These are phyloP conservation scores for Cosmia trapezina DNA, from an alignment of 2,888 invertebrate genomes.

Conservation along the genomic window DNA sequence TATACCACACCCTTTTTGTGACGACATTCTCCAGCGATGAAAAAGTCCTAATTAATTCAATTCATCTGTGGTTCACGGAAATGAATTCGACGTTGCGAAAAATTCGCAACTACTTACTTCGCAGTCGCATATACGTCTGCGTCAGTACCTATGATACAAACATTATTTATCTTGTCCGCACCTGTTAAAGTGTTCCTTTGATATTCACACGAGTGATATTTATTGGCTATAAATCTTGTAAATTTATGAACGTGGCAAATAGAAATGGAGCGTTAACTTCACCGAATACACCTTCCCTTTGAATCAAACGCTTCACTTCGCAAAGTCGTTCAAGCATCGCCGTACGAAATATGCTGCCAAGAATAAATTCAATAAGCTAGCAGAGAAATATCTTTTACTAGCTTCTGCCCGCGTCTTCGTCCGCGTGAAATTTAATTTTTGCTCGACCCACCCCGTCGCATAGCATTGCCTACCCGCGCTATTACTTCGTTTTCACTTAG, in stretches of 20 bases:
- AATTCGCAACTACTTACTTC: neutral
- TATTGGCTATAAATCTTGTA: neutral
- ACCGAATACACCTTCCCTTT: neutral
- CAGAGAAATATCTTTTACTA: neutral
- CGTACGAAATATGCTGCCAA: neutral
- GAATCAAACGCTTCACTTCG: neutral
- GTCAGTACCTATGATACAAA: neutral
- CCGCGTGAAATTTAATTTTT: too few relatives aligned
- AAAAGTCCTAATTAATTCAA: neutral
- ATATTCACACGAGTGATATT: neutral
- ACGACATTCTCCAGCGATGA: neutral
- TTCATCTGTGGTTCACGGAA: neutral
- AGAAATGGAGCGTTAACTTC: constrained; percentile 4
- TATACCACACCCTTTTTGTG: too few relatives aligned
- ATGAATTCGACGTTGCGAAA: neutral
- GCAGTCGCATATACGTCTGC: neutral
- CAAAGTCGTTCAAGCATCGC: neutral
- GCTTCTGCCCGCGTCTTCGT: too few relatives aligned
- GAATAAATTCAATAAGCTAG: neutral
- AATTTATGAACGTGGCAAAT: neutral
- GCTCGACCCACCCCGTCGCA: too few relatives aligned
- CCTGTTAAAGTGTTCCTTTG: neutral
- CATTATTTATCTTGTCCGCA: neutral
- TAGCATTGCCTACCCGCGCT: too few relatives aligned
- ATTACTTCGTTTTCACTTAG: too few relatives aligned